Conservation (phyloP, 2,888 invertebrate genomes). For the Napeogenes inachia region DNA sequence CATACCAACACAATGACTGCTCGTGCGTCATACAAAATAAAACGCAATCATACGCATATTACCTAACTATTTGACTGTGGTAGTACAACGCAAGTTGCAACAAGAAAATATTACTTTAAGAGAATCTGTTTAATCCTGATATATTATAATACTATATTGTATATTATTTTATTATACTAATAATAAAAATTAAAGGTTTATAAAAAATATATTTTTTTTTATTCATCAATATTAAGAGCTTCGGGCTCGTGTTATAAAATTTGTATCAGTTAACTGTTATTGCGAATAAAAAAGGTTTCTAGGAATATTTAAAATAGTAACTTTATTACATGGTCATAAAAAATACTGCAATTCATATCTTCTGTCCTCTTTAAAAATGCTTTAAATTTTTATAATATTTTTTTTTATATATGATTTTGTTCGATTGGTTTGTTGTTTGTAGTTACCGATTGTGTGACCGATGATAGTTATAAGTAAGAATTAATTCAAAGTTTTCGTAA, state of each 20-base stretch:
- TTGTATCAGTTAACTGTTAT: slow-evolving; percentile 20
- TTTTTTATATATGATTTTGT: too few relatives aligned
- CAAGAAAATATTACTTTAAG: too few relatives aligned
- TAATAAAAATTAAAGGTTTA: too few relatives aligned
- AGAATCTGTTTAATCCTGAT: too few relatives aligned
- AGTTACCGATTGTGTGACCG: too few relatives aligned
- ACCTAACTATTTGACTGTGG: not conserved
- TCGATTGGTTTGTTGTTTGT: too few relatives aligned
- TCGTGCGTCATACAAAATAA: not conserved
- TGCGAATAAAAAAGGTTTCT: slow-evolving; percentile 15
- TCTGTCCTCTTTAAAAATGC: slow-evolving; percentile 6
- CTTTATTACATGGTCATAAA: slow-evolving; percentile 27
- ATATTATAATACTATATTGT: too few relatives aligned
- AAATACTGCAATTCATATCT: slow-evolving; percentile 20
- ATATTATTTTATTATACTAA: too few relatives aligned
- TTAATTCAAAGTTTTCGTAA: too few relatives aligned
- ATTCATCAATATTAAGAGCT: slow-evolving; percentile 4
- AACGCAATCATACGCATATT: not conserved
- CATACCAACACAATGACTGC: not conserved
- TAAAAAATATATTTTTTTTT: too few relatives aligned
- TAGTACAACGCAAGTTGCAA: not conserved
- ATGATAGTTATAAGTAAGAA: too few relatives aligned
- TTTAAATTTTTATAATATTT: too few relatives aligned
- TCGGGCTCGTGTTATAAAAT: slow-evolving; percentile 13
- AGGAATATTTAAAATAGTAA: slow-evolving; percentile 27